Evolutionary conservation across 1,140 invertebrate genomes (phyloP).

Genomic region (Drosophila ambigua): DNA sequence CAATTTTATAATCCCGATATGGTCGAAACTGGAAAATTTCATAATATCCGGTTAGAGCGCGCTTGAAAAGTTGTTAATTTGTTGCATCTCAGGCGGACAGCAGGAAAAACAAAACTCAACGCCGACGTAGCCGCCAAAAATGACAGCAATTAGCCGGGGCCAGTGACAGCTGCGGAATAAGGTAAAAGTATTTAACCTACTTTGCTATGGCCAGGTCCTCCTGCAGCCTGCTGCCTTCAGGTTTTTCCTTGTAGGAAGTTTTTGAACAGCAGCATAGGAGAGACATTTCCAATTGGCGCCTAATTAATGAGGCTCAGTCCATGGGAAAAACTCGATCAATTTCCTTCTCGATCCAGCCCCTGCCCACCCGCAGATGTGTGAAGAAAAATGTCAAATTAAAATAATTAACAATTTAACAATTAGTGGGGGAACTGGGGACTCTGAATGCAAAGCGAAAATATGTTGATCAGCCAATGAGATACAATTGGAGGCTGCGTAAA

Average conservation of each 20-base stretch:
- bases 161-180: conserved; percentile 48
- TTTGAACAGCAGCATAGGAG: conserved; percentile 6
- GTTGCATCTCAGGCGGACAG: conserved; percentile 34
- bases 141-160: conserved; percentile 70
- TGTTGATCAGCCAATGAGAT: conserved; percentile 59
- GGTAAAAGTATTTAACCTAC: conserved; percentile 81
- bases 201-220: conserved; percentile 31
- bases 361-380: conserved; percentile 48
- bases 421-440: neutral
- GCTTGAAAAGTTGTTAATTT: conserved; percentile 83
- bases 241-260: conserved; percentile 70
- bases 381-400: conserved; percentile 68
- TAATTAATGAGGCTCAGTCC: conserved; percentile 65
- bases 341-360: conserved; percentile 16
- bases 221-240: neutral
- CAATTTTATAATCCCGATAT: conserved; percentile 77
- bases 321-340: conserved; percentile 33
- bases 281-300: conserved; percentile 51
- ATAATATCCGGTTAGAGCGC: conserved; percentile 78
- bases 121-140: conserved; percentile 54
- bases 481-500: conserved; percentile 56
- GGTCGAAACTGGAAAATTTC: conserved; percentile 76
- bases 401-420: conserved; percentile 62
- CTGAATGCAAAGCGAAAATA: conserved; percentile 54
- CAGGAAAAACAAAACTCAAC: conserved; percentile 43